Evolutionary conservation across 2,888 invertebrate species (phyloP), one percentile per base, ranked within the genome.

Genomic region (Pandemis cinnamomeana): DNA sequence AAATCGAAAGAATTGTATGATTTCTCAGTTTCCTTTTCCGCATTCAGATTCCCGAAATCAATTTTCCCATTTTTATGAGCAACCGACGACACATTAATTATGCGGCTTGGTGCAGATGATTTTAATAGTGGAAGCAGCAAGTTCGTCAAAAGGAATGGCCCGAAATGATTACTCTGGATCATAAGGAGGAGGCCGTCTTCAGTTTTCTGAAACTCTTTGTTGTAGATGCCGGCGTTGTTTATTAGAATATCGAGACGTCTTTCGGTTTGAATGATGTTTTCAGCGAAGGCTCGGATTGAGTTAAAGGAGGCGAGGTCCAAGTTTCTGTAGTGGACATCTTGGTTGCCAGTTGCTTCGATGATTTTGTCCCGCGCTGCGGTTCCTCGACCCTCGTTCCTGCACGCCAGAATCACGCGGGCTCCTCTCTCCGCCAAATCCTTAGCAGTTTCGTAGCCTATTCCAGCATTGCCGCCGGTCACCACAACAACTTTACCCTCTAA

Each of bases 361-460:
- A 79, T 78, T 44, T 46, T 64, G 41, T 77, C 69, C 7, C 62
- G 55, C 4, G 95, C 95, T 80, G 93, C 90, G 79, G 95, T 95
- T 1, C 96, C 97, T 15, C 93, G 93, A 15, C 63, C 20, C 10
- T 63, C 63, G 44, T 63, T 63, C 10, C 62, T 63, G 44, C 62
- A 63, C 15, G 63, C 63, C 2, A 63, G 15, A 70, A 98, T 96
- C 8, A 98, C 94, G 75, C 95, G 95, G 0, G 97, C 98, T 44
- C 97, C 97, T 82, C 96, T 94, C 76, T 95, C 95, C 15, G 63
- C 63, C 44, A 63, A 63, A 15, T 63, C 62, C 15, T 63, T 63
- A 3, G 62, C 62, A 5, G 62, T 44, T 41, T 63, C 62, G 36
- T 8, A 63, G 15, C 62, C 62, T 15, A 63, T 63, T 8, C 63